These are phyloP conservation scores for Dysidea cf. avara DNA, from an alignment of 37 sponge, comb jelly and placozoan genomes.

Conservation along the genomic window DNA sequence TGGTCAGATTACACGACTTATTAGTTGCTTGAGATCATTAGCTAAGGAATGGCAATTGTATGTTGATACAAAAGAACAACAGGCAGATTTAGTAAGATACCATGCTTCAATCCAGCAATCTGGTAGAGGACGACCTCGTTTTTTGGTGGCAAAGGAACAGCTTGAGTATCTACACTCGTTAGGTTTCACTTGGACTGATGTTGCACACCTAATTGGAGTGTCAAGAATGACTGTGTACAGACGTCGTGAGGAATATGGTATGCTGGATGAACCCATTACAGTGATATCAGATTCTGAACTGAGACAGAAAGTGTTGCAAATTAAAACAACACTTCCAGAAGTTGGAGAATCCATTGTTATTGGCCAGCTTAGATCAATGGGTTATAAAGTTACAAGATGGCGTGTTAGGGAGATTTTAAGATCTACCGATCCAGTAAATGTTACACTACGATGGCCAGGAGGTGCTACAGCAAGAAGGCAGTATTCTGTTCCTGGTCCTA, in stretches of 20 bases:
- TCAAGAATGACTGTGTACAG: constrained; percentile 41
- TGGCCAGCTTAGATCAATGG: constrained; percentile 31
- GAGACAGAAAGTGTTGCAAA: no score
- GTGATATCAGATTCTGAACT: neutral
- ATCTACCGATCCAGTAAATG: constrained; percentile 27
- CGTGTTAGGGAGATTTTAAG: constrained; percentile 22
- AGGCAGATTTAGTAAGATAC: no score
- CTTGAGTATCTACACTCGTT: constrained; percentile 36
- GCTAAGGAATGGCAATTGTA: no score
- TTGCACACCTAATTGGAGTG: no score
- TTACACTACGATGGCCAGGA: constrained; percentile 32
- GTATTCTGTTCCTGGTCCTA: constrained; percentile 63
- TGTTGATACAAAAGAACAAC: no score
- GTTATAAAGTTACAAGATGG: constrained; percentile 19
- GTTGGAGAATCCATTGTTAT: constrained; percentile 33
- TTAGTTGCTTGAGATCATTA: no score
- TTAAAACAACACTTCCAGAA: no score
- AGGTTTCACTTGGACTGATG: constrained; percentile 44
- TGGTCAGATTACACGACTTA: no score
- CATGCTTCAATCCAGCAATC: no score
- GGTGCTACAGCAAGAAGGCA: constrained; percentile 11
- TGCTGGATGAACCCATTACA: neutral
- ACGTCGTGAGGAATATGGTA: constrained; percentile 31
- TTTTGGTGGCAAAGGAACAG: no score
- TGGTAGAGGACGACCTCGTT: no score